Evolutionary conservation across 2,888 invertebrate species (phyloP), one percentile per base, ranked within the genome.

Genomic region (Argyresthia goedartella): DNA sequence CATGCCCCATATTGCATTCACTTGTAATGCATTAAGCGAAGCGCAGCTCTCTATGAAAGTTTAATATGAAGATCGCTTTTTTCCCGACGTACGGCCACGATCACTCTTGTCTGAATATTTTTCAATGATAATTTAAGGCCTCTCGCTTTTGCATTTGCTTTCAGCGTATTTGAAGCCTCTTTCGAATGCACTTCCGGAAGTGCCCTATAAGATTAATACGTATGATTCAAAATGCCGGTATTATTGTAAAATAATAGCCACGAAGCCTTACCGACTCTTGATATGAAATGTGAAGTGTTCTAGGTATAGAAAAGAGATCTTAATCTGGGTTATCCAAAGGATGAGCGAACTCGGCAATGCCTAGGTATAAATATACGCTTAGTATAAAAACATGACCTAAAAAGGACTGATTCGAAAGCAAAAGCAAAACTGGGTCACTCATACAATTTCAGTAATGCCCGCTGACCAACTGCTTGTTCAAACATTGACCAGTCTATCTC

Each of bases 21-120:
- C 64, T 66, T 65, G 66, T 67, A 64, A 71, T 72, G 70, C 72
- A 73, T 71, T 71, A 25, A 69, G 67, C 62, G 46, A 11, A 15
- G 39, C 61, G 64, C 66, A 63, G 57, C 58, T 53, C 57, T 52
- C 60, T 63, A 65, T 66, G 64, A 66, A 67, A 71, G 60, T 69
- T 69, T 67, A 66, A 71, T 74, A 66, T 62, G 52, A 54, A 25
- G 58, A 62, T 59, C 56, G 59, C 59, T 61, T 63, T 63, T 63
- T 62, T 59, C 63, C 57, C 25, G 25, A 25, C 25, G 49, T 52
- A 53, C 52, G 55, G 13, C 25, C 51, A 11, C 34, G 14, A 13
- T 36, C 39, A 15, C 16, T 51, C 35, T 51, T 9, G 9, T 44
- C 16, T 35, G 36, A 45, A 51, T 15, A n/a, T 45, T 50, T 49